phyloP scores from a whole-genome alignment of 2,888 invertebrate genomes.

The Pheosia gnoma region DNA sequence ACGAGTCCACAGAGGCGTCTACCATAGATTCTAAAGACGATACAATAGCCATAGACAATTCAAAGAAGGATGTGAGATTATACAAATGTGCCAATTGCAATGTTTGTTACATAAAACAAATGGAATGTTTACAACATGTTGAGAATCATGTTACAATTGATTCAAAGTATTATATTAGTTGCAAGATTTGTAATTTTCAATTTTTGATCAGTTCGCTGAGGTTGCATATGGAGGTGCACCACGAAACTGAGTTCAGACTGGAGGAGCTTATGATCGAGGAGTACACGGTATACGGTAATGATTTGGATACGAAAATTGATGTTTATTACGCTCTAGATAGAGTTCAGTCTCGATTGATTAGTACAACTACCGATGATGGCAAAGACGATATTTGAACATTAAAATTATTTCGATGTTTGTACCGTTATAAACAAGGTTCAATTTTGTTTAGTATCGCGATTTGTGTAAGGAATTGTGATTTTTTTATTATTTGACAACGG shows the following conservation, averaged over 20 bases:
- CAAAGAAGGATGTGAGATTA: slow-evolving; percentile 19
- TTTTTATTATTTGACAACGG: too few species aligned
- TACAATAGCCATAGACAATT: neutral
- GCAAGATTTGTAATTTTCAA: slow-evolving; percentile 61
- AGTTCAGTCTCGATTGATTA: slow-evolving; percentile 53
- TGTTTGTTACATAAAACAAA: slow-evolving; percentile 49
- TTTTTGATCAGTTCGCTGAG: slow-evolving; percentile 51
- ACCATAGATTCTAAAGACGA: neutral
- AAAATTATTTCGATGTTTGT: neutral
- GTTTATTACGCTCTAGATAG: slow-evolving; percentile 51
- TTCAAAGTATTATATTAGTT: slow-evolving; percentile 56
- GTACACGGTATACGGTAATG: slow-evolving; percentile 26
- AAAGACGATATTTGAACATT: neutral
- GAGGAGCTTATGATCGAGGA: slow-evolving; percentile 53
- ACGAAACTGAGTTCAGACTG: slow-evolving; percentile 45
- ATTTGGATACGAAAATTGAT: slow-evolving; percentile 21
- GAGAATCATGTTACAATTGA: slow-evolving; percentile 45
- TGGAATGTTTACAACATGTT: slow-evolving; percentile 50
- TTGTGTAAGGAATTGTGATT: too few species aligned
- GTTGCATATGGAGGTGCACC: slow-evolving; percentile 52
- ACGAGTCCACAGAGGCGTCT: neutral
- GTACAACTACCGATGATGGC: slow-evolving; percentile 50
- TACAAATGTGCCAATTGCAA: slow-evolving; percentile 54
- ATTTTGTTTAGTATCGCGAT: too few species aligned
- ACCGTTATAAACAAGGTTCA: too few species aligned